Evolutionary conservation across 2,113 vertebrate genomes (phyloP), one percentile per base, ranked within the genome.

Genomic region (Odontesthes bonariensis): DNA sequence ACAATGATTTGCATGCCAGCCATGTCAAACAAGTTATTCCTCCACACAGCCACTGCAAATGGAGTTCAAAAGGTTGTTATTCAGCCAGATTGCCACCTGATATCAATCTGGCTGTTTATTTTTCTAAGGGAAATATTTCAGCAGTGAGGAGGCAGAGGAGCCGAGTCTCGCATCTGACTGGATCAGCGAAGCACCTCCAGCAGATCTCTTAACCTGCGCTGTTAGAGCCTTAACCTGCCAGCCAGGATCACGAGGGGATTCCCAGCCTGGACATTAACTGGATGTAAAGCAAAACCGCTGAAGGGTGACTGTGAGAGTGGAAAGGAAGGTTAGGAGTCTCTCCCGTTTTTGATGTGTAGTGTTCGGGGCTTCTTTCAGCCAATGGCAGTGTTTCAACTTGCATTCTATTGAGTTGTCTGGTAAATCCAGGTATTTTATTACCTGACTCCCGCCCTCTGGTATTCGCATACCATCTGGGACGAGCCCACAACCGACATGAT

Each of bases 401-500:
- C 20, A 63, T 11, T 31, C 51, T 63, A 32, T 59, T 61, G 63
- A 65, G 60, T 57, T 20, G 11, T 67, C 53, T 69, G 57, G 19
- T 73, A 77, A 79, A 77, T 77, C 58, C 73, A 56, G 44, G 5
- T 73, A 51, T 84, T 75, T n/a, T n/a, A n/a, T n/a, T n/a, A n/a
- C n/a, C n/a, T n/a, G n/a, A n/a, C n/a, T n/a, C n/a, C n/a, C n/a
- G n/a, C n/a, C n/a, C n/a, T n/a, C n/a, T n/a, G n/a, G n/a, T n/a
- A n/a, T n/a, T n/a, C n/a, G n/a, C n/a, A n/a, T n/a, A n/a, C n/a
- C n/a, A n/a, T n/a, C n/a, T n/a, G n/a, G n/a, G n/a, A n/a, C n/a
- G n/a, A n/a, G n/a, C n/a, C n/a, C n/a, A n/a, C n/a, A n/a, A n/a
- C n/a, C n/a, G n/a, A n/a, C n/a, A n/a, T n/a, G n/a, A n/a, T n/a